Percentiles rank a stretch among this genome's conserved stretches.
Conservation (phyloP, 2,113 vertebrate genomes). For the Sinocyclocheilus anophthalmus region DNA sequence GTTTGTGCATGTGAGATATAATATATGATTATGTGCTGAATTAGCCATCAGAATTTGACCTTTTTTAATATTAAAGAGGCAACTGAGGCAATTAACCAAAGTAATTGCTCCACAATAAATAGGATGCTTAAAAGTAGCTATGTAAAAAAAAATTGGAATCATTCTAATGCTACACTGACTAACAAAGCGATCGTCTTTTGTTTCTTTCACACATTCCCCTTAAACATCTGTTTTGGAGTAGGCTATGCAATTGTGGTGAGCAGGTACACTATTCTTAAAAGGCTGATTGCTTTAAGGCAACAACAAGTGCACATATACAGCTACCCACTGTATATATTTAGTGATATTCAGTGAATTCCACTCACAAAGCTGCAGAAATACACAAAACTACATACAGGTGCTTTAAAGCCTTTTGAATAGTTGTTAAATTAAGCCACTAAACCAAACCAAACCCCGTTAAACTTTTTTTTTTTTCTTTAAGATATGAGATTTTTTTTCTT, state of each 20-base stretch:
- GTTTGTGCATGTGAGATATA: slow-evolving; percentile 11
- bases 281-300: background rate
- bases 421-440: slow-evolving; percentile 16
- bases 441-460: background rate
- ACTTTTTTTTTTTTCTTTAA: background rate
- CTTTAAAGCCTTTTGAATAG: background rate
- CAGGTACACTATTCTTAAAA: background rate
- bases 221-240: too few relatives aligned
- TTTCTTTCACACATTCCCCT: too few relatives aligned
- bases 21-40: slow-evolving; percentile 5
- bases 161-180: background rate
- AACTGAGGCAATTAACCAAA: slow-evolving; percentile 65
- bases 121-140: background rate
- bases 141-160: background rate
- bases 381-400: background rate
- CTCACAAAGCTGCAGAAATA: background rate
- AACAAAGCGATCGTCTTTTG: too few relatives aligned
- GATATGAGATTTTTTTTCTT: background rate
- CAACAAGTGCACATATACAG: too few relatives aligned
- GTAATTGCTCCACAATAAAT: slow-evolving; percentile 38
- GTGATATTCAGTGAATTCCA: too few relatives aligned
- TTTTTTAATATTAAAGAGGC: slow-evolving; percentile 39
- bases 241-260: background rate
- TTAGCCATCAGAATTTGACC: background rate
- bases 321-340: too few relatives aligned